Evolutionary conservation across 1,140 invertebrate species (phyloP).

Genomic region (Arion vulgaris): DNA sequence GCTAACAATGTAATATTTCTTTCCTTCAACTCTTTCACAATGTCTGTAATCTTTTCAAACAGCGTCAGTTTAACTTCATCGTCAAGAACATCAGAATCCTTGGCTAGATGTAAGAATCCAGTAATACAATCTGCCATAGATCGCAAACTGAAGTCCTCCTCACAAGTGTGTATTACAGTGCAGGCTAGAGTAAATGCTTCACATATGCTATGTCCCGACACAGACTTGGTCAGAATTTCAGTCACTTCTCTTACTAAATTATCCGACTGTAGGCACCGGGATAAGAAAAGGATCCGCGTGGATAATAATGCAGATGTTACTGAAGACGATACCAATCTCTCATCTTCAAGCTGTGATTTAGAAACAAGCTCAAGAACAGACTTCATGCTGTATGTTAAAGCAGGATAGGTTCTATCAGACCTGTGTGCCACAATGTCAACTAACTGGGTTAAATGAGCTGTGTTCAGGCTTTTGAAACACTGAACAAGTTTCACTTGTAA

Average conservation of each 20-base stretch:
- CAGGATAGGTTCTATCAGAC: not conserved
- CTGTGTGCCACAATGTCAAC: not conserved
- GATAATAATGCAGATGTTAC: not conserved
- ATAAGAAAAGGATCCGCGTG: not conserved
- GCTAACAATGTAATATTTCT: slow-evolving; percentile 1
- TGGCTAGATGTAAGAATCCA: slow-evolving; percentile 4
- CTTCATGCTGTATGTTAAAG: not conserved
- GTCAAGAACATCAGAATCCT: not conserved
- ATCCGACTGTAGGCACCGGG: not conserved
- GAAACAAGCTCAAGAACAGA: not conserved
- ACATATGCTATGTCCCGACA: not conserved
- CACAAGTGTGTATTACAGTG: not conserved
- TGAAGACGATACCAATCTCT: not conserved
- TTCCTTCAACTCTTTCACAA: slow-evolving; percentile 4
- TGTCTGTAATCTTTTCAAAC: not conserved
- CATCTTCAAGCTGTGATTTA: not conserved
- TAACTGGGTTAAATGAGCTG: not conserved
- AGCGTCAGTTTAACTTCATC: not conserved
- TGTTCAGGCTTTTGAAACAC: not conserved
- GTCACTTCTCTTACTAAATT: not conserved
- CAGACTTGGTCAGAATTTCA: not conserved
- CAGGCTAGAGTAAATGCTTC: not conserved
- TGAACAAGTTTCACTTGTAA: not conserved
- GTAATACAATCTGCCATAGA: not conserved
- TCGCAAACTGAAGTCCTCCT: not conserved